Percentiles rank a stretch among this genome's conserved stretches.
These are phyloP conservation scores for Sylvietta virens DNA, from an alignment of 2,113 vertebrate genomes.

Conservation along the genomic window DNA sequence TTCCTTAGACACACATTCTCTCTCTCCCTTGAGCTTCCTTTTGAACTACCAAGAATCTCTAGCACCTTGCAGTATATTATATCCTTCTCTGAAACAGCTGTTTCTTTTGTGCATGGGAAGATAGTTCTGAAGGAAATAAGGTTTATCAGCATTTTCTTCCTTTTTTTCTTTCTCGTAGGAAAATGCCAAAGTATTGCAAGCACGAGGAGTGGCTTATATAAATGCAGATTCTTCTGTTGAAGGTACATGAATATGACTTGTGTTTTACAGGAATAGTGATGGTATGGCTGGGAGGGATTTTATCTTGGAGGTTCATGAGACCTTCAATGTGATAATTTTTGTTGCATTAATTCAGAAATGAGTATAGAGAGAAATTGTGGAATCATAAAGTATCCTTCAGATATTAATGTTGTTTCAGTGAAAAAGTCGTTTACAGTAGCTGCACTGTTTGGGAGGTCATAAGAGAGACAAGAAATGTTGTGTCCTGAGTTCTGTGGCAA, in stretches of 20 bases:
- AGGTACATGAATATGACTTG: constrained; percentile 67
- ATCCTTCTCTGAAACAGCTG: background rate
- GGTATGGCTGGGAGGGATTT: background rate
- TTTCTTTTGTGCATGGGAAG: background rate
- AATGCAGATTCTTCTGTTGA: constrained; percentile 94
- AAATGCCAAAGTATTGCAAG: constrained; percentile 87
- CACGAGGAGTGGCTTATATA: constrained; percentile 91
- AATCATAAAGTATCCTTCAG: background rate
- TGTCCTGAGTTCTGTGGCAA: background rate
- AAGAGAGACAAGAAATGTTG: background rate
- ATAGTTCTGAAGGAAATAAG: background rate
- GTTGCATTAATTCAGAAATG: background rate
- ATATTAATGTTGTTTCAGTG: background rate
- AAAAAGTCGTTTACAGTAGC: background rate
- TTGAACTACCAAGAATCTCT: background rate
- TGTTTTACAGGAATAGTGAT: background rate
- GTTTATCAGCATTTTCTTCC: background rate
- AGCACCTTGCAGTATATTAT: background rate
- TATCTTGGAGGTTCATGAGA: background rate
- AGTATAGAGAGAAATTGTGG: background rate
- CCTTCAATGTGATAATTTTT: background rate
- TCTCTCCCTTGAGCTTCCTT: background rate
- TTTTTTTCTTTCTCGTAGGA: constrained; percentile 70
- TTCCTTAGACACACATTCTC: background rate
- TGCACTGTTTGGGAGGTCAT: background rate